Evolutionary conservation across 2,113 vertebrate genomes (phyloP), one percentile per base, ranked within the genome.

Genomic region (Mungos mungo): DNA sequence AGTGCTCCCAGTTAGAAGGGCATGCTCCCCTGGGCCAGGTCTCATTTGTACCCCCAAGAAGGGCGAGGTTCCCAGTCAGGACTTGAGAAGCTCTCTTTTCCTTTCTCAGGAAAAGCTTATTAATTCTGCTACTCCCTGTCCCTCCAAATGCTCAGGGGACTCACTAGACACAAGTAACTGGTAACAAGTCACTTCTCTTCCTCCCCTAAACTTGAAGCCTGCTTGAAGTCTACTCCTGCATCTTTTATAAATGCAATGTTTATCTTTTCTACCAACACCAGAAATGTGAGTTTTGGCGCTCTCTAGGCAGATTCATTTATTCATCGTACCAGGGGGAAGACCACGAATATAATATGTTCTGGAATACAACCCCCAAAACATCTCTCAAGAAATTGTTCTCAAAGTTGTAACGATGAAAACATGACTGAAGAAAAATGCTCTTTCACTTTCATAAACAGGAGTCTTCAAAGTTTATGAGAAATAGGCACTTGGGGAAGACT

Each of bases 341-440:
- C 86, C 69, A 25, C 50, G 63, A 94, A 80, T 83, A 92, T 86
- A 95, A 77, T 94, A 54, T 69, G 79, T 96, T 93, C 88, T n/a
- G 27, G 83, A 96, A 95, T 76, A 90, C 68, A 97, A 68, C 85
- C 95, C 93, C 95, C 85, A 77, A 95, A 96, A 79, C 91, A 83
- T 91, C 45, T 86, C 71, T 94, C 47, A 95, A 96, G 94, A 96
- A 97, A 91, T 76, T 95, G 60, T 97, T 96, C 92, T 95, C 76
- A 41, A 83, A 93, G 47, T 96, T 95, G 27, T 91, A 83, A 63
- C 23, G 86, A 52, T 88, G 65, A 63, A 95, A 84, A 90, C 84
- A 88, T 95, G 69, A 68, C 81, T 72, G n/a, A 86, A 68, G 50
- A n/a, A 82, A 96, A 96, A 91, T 91, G 60, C 16, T 85, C 65